These are phyloP conservation scores for Euplexia lucipara DNA, from an alignment of 2,888 invertebrate genomes.

Conservation along the genomic window DNA sequence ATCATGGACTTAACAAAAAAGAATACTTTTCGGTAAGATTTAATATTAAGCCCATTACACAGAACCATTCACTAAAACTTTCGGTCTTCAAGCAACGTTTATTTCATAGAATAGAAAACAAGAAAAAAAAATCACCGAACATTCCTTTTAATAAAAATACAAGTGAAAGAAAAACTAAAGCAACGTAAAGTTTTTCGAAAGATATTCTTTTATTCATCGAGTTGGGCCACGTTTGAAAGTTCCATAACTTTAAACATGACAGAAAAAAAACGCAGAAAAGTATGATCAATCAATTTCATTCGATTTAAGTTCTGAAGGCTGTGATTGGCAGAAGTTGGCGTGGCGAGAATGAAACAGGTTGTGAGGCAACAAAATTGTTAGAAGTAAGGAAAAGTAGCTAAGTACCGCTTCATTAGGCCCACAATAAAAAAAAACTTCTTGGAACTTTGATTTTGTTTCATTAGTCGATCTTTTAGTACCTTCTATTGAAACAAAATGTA, in stretches of 20 bases:
- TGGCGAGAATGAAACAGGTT: slow-evolving; percentile 16
- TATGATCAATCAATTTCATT: slow-evolving; percentile 79
- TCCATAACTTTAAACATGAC: slow-evolving; percentile 62
- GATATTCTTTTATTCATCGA: slow-evolving; percentile 74
- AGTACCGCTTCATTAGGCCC: background rate
- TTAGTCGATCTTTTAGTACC: no score
- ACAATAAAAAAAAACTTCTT: background rate
- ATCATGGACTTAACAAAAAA: background rate
- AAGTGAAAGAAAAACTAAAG: slow-evolving; percentile 54
- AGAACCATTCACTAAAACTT: slow-evolving; percentile 22
- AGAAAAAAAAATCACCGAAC: slow-evolving; percentile 19
- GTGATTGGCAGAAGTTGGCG: slow-evolving; percentile 50
- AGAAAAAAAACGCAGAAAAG: slow-evolving; percentile 67
- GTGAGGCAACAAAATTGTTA: slow-evolving; percentile 3
- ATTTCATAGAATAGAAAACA: slow-evolving; percentile 16
- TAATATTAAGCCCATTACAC: slow-evolving; percentile 19
- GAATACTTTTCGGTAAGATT: background rate
- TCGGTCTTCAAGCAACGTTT: slow-evolving; percentile 14
- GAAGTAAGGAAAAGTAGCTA: background rate
- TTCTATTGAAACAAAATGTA: no score
- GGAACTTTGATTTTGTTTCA: no score
- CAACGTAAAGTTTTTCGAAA: slow-evolving; percentile 51
- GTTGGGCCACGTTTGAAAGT: slow-evolving; percentile 60
- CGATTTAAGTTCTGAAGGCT: slow-evolving; percentile 67
- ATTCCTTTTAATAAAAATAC: slow-evolving; percentile 47